These are phyloP conservation scores for Hipparchia sbordonii DNA, from an alignment of 2,888 invertebrate species.

Conservation along the genomic window DNA sequence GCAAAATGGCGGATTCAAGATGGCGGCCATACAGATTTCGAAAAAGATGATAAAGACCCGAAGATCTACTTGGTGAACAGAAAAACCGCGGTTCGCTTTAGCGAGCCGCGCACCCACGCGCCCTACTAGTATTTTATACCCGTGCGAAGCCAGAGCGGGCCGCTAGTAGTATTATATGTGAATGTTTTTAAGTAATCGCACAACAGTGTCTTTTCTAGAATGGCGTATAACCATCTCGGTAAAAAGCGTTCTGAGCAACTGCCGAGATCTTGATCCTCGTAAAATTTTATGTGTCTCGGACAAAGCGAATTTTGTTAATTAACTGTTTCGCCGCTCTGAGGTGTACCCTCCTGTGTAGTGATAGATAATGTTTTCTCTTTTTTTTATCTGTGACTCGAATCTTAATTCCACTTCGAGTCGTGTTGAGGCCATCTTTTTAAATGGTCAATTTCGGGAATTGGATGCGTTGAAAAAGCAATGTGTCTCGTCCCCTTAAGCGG, in stretches of 20 bases:
- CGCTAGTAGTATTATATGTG: too few species aligned
- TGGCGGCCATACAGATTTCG: too few species aligned
- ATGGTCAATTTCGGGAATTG: slow-evolving; percentile 41
- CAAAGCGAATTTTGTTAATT: slow-evolving; percentile 82
- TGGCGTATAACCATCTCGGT: slow-evolving; percentile 42
- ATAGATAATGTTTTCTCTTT: slow-evolving; percentile 70
- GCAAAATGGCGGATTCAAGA: too few species aligned
- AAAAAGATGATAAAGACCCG: too few species aligned
- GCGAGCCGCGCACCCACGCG: too few species aligned
- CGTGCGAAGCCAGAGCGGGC: too few species aligned
- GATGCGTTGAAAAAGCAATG: neutral
- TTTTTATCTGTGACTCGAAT: slow-evolving; percentile 62
- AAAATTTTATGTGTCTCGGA: slow-evolving; percentile 81
- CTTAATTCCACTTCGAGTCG: slow-evolving; percentile 56
- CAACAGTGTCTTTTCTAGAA: slow-evolving; percentile 36
- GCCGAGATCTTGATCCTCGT: slow-evolving; percentile 77
- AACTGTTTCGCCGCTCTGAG: slow-evolving; percentile 64
- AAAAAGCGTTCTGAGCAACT: slow-evolving; percentile 55
- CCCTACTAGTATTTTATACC: too few species aligned
- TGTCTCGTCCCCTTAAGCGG: neutral
- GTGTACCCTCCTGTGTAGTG: slow-evolving; percentile 60
- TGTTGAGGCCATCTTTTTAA: slow-evolving; percentile 43
- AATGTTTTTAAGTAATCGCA: too few species aligned
- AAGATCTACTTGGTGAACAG: too few species aligned
- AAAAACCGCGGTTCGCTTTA: too few species aligned